Evolutionary conservation across 30 jellyfish, hydroid and myxozoan species (phyloP), one percentile per base, ranked within the genome.

Genomic region (Morbakka virulenta): DNA sequence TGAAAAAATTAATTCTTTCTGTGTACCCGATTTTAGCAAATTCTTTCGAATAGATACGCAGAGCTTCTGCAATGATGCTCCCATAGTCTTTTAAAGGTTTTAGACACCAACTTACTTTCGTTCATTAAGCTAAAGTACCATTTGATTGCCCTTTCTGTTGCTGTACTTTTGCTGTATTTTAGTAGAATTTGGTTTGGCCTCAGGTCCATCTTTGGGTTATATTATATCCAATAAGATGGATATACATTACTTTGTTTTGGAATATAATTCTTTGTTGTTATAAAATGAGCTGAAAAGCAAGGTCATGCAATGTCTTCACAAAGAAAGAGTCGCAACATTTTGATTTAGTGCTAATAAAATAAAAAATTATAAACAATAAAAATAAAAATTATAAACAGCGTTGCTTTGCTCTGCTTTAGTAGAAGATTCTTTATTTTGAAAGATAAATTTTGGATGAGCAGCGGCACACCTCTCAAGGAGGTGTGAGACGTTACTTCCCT

Each of bases 131-230:
- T 22, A 79, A 75, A 2, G 83, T 27, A 32, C 34, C 74, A 30
- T 65, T 79, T 1, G 76, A 34, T 51, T 64, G 90, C 22, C 85
- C 76, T 12, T 83, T 79, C 9, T 66, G 14, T 35, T 65, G 90
- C 29, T 79, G 90, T 50, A 64, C 83, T 49, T 24, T 41, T 9
- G 75, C 75, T 83, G 66, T 64, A 1, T 74, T 64, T 32, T 50
- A 64, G 85, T 79, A 66, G 34, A 66, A 79, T 79, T 75, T 27
- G 90, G 83, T 17, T 64, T 79, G 26, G 82, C 85, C 14, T 79
- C 90, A 28, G 74, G 90, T 25, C 90, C 90, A n/a, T 64, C 85
- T 66, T 79, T 64, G 2, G 83, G 74, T 11, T 64, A 30, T 0
- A 33, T 75, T 21, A 79, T 51, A 35, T 79, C 90, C 12, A 79